These are phyloP conservation scores for Drosophila melanica DNA, from an alignment of 1,140 invertebrate species.

Conservation along the genomic window DNA sequence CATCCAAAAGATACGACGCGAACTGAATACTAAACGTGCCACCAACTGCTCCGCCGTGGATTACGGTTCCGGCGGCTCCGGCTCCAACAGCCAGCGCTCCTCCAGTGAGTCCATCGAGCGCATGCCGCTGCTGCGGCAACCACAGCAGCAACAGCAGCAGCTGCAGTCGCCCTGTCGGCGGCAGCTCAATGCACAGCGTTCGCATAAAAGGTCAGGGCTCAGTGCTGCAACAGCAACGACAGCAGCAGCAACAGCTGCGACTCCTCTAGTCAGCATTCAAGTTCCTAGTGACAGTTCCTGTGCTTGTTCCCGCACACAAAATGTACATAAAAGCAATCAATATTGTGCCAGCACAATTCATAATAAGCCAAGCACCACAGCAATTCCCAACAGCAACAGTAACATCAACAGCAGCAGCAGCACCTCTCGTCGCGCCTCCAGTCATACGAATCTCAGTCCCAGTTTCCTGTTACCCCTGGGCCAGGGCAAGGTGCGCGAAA, in stretches of 20 bases:
- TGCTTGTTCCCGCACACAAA: constrained; percentile 65
- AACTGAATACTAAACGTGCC: constrained; percentile 73
- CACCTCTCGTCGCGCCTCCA: constrained; percentile 47
- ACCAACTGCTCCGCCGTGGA: constrained; percentile 61
- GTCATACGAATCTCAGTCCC: constrained; percentile 71
- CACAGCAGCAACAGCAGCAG: constrained; percentile 28
- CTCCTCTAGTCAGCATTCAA: constrained; percentile 65
- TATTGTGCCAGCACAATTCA: constrained; percentile 69
- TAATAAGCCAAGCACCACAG: constrained; percentile 49
- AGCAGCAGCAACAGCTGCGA: constrained; percentile 26
- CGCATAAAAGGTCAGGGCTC: constrained; percentile 74
- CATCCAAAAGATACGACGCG: constrained; percentile 77
- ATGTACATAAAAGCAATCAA: constrained; percentile 78
- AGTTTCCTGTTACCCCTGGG: constrained; percentile 60
- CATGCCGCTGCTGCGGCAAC: constrained; percentile 67
- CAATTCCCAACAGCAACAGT: constrained; percentile 43
- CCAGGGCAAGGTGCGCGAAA: constrained; percentile 84
- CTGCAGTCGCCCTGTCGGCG: constrained; percentile 46
- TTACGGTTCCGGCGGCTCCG: constrained; percentile 70
- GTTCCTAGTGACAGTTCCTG: constrained; percentile 84
- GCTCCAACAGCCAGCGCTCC: constrained; percentile 76
- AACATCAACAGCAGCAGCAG: constrained; percentile 15
- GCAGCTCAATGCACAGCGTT: constrained; percentile 71
- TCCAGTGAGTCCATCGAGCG: constrained; percentile 78
- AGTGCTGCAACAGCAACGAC: constrained; percentile 3